A percentile compares a stretch with the other conserved stretches of the same genome.
phyloP scores from a whole-genome alignment of 2,888 invertebrate species.

The Cyclophora albipunctata region DNA sequence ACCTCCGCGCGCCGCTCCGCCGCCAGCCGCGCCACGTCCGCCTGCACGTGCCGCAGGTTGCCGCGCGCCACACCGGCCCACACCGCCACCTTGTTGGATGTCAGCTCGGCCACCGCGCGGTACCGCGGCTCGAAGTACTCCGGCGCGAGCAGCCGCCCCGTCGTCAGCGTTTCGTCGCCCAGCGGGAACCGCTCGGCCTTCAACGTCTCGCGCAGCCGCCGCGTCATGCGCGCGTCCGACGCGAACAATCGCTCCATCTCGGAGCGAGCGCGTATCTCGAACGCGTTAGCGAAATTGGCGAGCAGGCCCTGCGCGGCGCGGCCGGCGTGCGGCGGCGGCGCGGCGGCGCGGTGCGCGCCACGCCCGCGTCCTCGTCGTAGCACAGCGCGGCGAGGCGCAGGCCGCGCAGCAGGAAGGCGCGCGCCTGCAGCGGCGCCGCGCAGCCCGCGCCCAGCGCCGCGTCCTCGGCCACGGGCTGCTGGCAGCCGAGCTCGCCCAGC shows the following conservation, averaged over 20 bases:
- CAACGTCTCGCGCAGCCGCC: constrained; percentile 48
- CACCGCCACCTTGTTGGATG: constrained; percentile 47
- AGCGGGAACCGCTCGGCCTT: constrained; percentile 42
- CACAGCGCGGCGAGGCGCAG: constrained; percentile 55
- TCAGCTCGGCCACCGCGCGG: constrained; percentile 50
- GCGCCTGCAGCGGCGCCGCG: constrained; percentile 49
- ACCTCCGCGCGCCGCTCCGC: constrained; percentile 32
- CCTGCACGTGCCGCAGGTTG: constrained; percentile 49
- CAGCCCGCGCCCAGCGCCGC: constrained; percentile 52
- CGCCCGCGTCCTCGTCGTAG: constrained; percentile 50
- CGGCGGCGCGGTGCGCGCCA: constrained; percentile 30
- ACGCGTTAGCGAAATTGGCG: constrained; percentile 67
- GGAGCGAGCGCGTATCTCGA: constrained; percentile 49
- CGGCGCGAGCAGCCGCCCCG: constrained; percentile 38
- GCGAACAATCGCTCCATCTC: constrained; percentile 56
- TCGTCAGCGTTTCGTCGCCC: constrained; percentile 47
- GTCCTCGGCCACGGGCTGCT: constrained; percentile 60
- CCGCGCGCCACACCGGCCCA: constrained; percentile 57
- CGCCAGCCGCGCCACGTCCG: constrained; percentile 35
- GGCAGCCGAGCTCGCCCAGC: constrained; percentile 63
- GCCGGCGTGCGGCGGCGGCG: constrained; percentile 39
- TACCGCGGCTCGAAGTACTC: constrained; percentile 54
- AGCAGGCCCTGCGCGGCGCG: constrained; percentile 44
- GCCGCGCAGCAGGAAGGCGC: constrained; percentile 46
- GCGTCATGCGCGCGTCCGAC: constrained; percentile 44